phyloP scores from a whole-genome alignment of 2,797 vertebrate genomes.

The Cossypha dichroa region DNA sequence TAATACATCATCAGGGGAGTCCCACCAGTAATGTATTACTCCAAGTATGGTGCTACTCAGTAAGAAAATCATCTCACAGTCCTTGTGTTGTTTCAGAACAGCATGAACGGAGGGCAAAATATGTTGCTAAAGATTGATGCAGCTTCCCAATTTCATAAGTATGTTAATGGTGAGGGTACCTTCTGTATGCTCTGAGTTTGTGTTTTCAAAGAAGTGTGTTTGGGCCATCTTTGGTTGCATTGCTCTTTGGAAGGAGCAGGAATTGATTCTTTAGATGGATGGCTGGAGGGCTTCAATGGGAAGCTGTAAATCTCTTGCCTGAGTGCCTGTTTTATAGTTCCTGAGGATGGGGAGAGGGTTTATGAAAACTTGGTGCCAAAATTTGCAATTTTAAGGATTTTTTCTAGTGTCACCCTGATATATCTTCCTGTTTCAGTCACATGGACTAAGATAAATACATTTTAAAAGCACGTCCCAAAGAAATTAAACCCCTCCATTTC shows the following conservation, averaged over 20 bases:
- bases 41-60: slow-evolving; percentile 36
- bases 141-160: slow-evolving; percentile 13
- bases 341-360: neutral
- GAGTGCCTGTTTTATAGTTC: neutral
- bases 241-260: neutral
- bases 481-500: neutral
- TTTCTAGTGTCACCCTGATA: neutral
- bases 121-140: neutral
- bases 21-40: slow-evolving; percentile 69
- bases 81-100: slow-evolving; percentile 9
- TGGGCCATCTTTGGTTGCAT: neutral
- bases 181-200: neutral
- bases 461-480: neutral
- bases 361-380: neutral
- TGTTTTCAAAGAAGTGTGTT: neutral
- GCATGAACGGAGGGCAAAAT: neutral
- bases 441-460: neutral
- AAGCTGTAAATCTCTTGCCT: neutral
- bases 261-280: slow-evolving; percentile 33
- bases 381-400: neutral
- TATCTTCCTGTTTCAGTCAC: neutral
- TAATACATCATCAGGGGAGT: slow-evolving; percentile 73
- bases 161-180: neutral
- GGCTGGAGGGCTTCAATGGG: neutral
- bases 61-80: slow-evolving; percentile 16